Evolutionary conservation across 64 coral and sea anemone species (phyloP).

Genomic region (Trachythela sp.): DNA sequence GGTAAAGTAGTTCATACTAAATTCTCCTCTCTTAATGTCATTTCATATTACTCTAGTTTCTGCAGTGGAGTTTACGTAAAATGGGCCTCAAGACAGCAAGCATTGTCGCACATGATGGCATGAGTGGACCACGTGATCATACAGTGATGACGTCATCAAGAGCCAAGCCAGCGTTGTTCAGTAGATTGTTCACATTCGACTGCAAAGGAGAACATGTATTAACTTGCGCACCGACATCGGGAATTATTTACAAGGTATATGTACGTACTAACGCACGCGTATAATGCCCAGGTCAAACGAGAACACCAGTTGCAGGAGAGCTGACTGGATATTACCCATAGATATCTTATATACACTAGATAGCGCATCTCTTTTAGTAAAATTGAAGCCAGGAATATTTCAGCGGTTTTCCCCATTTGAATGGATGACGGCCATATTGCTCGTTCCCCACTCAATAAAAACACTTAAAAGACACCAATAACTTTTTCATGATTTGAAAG

Average conservation of each 20-base stretch:
- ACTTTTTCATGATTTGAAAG: too few relatives aligned
- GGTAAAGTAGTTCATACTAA: not conserved
- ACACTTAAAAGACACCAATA: too few relatives aligned
- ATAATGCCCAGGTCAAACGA: not conserved
- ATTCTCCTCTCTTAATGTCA: not conserved
- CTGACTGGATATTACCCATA: too few relatives aligned
- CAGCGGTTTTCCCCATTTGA: too few relatives aligned
- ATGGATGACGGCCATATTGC: too few relatives aligned
- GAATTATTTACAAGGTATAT: conserved; percentile 78
- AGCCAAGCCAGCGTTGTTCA: not conserved
- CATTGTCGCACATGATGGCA: conserved; percentile 78
- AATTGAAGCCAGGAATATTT: too few relatives aligned
- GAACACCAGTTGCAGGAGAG: too few relatives aligned
- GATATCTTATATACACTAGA: too few relatives aligned
- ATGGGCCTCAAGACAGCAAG: conserved; percentile 79
- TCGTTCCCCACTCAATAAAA: too few relatives aligned
- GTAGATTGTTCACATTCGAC: conserved; percentile 82
- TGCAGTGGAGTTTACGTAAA: conserved; percentile 86
- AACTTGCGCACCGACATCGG: conserved; percentile 67
- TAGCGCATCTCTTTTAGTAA: too few relatives aligned
- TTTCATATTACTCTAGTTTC: conserved; percentile 48
- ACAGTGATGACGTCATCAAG: conserved; percentile 13
- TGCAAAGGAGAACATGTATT: conserved; percentile 83
- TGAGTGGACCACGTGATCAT: conserved; percentile 27
- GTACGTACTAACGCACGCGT: not conserved